Base-by-base conservation (phyloP, 2,888 invertebrate genomes). In the Ethmia dodecea region DNA sequence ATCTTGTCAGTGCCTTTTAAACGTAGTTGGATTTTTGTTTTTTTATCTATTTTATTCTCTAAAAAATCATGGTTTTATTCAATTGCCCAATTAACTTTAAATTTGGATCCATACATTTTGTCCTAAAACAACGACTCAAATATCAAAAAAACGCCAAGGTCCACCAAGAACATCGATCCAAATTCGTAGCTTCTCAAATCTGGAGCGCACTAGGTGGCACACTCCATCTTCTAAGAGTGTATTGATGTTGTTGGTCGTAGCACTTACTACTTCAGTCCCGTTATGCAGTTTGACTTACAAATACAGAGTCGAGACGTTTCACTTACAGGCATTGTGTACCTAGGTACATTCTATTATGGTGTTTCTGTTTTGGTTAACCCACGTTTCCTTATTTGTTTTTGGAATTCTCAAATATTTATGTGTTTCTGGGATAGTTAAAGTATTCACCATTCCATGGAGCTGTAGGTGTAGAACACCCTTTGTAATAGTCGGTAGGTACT, bases 251-350 rank as follows among this genome's bases (percentile, higher is more conserved):
- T 80, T 79, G 64, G 71, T 58, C 63, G 59, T 68, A 66, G 60
- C 77, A 81, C 78, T 81, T 81, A 75, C 69, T 70, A 65, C 54
- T 55, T 56, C 57, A 45, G 49, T 47, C 55, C 78, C 73, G 77
- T 75, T 77, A 76, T 66, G 57, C 62, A 66, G 71, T 72, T 74
- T 73, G 70, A 71, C 71, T 73, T 63, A 74, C 72, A 75, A 74
- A 75, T 68, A 74, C 47, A 49, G 54, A 51, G 57, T 63, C 62
- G 66, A 73, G 74, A 75, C 65, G 67, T 76, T 74, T 75, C 72
- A 74, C 69, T 77, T 65, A 48, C 47, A 44, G 40, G 42, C 38
- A 45, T 41, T 40, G 43, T 43, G 33, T 44, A 42, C 40, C 33
- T 31, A 31, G 24, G 24, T 22, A 22, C n/a, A 13, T 27, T 35